Evolutionary conservation across 2,888 invertebrate species (phyloP).

Genomic region (Neoascia interrupta): DNA sequence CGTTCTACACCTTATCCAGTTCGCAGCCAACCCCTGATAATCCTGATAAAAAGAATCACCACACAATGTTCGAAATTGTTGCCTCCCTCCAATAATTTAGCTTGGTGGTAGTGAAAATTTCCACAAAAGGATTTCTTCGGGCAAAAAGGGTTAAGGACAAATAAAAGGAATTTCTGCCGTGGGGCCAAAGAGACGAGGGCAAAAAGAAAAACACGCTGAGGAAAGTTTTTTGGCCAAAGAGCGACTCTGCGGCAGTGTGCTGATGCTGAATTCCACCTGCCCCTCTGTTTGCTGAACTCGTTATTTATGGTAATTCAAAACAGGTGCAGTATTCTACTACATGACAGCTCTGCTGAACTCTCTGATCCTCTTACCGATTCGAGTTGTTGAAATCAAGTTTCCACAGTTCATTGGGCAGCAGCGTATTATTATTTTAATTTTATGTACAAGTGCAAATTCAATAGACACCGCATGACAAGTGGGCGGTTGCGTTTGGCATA

Average conservation of each 20-base stretch:
- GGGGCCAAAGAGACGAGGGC: neutral
- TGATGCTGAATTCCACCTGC: neutral
- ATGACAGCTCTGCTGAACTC: slow-evolving; percentile 14
- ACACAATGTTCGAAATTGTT: slow-evolving; percentile 40
- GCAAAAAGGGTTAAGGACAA: slow-evolving; percentile 17
- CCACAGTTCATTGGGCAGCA: slow-evolving; percentile 41
- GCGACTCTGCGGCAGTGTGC: neutral
- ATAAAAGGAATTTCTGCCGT: slow-evolving; percentile 25
- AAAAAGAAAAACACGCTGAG: slow-evolving; percentile 1
- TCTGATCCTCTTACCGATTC: slow-evolving; percentile 48
- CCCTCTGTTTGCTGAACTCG: slow-evolving; percentile 6
- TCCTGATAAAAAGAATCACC: slow-evolving; percentile 46
- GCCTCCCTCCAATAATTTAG: slow-evolving; percentile 42
- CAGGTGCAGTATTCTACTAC: slow-evolving; percentile 34
- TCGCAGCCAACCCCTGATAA: slow-evolving; percentile 16
- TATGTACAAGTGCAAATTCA: slow-evolving; percentile 42
- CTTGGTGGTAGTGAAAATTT: slow-evolving; percentile 13
- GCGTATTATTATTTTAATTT: slow-evolving; percentile 51
- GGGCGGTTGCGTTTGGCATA: neutral
- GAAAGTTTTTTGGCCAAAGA: neutral
- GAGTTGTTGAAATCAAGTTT: neutral
- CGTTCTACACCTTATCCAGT: neutral
- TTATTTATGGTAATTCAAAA: slow-evolving; percentile 59
- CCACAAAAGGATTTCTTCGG: neutral
- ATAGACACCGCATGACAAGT: slow-evolving; percentile 4